Evolutionary conservation across 2,888 invertebrate genomes (phyloP), one percentile per base, ranked within the genome.

Genomic region (Unio delphinus): DNA sequence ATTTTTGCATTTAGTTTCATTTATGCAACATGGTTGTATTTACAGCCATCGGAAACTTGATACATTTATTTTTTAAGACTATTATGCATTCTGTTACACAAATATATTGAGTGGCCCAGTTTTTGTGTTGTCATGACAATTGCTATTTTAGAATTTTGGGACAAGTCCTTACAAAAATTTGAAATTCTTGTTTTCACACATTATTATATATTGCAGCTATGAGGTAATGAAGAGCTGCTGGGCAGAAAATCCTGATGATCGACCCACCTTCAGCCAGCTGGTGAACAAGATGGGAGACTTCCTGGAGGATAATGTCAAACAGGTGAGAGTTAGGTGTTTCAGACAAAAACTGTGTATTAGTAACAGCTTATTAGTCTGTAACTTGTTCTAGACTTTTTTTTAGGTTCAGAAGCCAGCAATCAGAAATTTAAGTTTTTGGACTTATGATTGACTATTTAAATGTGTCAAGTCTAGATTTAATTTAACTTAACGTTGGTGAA

Each of bases 281-380:
- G 87, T 83, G 61, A 78, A 80, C 26, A 73, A 75, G 30, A 84
- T 86, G 83, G 90, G 90, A 1, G 92, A 92, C 34, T 93, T 97
- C 90, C 91, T 98, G 28, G 95, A 96, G 70, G 86, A 88, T 34
- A 88, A 89, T 65, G 87, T 89, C 26, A 89, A 86, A 80, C 87
- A 88, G 85, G 90, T 89, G 73, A 61, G 67, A 28, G 6, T 18
- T 55, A 45, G 45, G 45, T 45, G 45, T 45, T 34, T 45, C 45
- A 45, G 45, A 45, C 11, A 55, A 20, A 30, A 61, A 26, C 7
- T 3, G 1, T 30, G n/a, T 30, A 20, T 61, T 15, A 20, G 18
- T 28, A 61, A 4, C 30, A 6, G 28, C 8, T 61, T 28, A 61
- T 20, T 23, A 64, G 45, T 0, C 20, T 17, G 23, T 17, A 61